phyloP scores from a whole-genome alignment of 2,888 invertebrate species.

The Dinocampus coccinellae region DNA sequence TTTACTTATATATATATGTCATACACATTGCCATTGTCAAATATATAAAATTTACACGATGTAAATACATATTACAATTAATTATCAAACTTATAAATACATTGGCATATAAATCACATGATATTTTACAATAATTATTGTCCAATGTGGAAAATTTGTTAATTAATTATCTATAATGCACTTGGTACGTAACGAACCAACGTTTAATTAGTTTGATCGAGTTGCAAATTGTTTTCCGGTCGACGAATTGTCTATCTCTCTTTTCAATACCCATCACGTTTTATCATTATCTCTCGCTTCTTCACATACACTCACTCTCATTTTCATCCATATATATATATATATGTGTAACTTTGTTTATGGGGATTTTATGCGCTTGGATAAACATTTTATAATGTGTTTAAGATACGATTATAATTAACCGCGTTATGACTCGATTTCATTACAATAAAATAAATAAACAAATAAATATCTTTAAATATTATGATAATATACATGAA shows the following conservation, averaged over 20 bases:
- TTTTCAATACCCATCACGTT: no score
- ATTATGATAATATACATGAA: no score
- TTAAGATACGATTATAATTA: neutral
- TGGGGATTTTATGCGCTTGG: neutral
- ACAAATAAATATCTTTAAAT: neutral
- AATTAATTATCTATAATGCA: slow-evolving; percentile 45
- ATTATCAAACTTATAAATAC: no score
- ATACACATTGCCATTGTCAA: no score
- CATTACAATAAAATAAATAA: neutral
- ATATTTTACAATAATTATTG: no score
- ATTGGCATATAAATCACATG: no score
- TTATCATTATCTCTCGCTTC: no score
- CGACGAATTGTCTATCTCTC: slow-evolving; percentile 15
- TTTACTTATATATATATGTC: no score
- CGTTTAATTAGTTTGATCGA: slow-evolving; percentile 49
- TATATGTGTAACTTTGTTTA: slow-evolving; percentile 20
- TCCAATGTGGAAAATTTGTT: slow-evolving; percentile 39
- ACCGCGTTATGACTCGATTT: neutral
- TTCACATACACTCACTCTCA: no score
- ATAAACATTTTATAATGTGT: neutral
- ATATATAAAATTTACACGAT: neutral
- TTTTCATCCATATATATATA: no score
- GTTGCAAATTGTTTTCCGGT: slow-evolving; percentile 45
- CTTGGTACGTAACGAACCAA: slow-evolving; percentile 41
- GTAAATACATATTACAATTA: neutral